phyloP scores from a whole-genome alignment of 2,113 vertebrate genomes.

The Pogona vitticeps region DNA sequence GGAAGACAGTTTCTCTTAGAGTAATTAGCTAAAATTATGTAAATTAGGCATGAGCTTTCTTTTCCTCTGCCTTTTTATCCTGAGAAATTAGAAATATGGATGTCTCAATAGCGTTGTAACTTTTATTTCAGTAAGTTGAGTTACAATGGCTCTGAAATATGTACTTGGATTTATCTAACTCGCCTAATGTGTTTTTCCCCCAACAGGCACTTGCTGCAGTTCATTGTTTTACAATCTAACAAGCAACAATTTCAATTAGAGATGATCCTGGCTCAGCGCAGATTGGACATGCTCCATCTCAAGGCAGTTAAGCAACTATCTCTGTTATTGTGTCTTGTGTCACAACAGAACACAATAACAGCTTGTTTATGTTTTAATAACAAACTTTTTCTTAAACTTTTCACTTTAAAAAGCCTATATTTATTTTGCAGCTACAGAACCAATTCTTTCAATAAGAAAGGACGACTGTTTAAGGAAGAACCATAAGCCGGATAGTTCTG shows the following conservation, averaged over 20 bases:
- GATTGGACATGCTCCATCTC: neutral
- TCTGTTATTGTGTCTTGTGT: neutral
- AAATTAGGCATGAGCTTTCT: conserved; percentile 37
- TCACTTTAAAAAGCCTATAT: neutral
- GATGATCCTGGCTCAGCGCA: conserved; percentile 2
- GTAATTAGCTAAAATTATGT: conserved; percentile 63
- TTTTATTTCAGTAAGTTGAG: conserved; percentile 10
- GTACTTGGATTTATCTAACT: neutral
- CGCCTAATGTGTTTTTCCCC: accelerated
- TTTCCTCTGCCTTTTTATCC: conserved; percentile 19
- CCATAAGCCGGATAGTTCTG: too few relatives aligned
- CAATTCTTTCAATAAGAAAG: neutral
- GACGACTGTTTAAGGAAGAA: neutral
- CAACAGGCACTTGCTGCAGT: neutral
- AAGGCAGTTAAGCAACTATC: neutral
- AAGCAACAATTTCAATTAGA: conserved; percentile 15
- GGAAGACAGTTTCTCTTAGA: conserved; percentile 21
- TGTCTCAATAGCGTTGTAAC: conserved; percentile 13
- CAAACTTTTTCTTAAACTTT: neutral
- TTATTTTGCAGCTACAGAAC: neutral
- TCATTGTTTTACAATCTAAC: neutral
- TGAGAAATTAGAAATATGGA: conserved; percentile 1
- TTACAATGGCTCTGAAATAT: neutral
- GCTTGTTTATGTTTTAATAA: conserved; percentile 6
- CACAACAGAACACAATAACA: neutral